Conservation (phyloP, 2,888 invertebrate genomes). For the Melanargia galathea region DNA sequence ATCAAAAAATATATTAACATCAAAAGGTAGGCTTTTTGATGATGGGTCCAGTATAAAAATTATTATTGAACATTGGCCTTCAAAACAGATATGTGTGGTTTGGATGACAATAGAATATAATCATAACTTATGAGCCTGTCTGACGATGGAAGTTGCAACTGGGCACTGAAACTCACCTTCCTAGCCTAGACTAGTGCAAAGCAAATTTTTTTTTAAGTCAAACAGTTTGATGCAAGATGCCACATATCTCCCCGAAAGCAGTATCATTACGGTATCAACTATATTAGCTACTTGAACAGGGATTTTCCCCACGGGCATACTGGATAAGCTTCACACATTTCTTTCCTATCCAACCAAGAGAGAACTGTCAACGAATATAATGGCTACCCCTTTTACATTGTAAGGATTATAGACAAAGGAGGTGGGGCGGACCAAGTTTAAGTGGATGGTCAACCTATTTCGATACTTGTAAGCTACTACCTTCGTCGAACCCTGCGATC, state of each 20-base stretch:
- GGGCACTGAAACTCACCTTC: too few relatives aligned
- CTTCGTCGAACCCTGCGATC: conserved; percentile 54
- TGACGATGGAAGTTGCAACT: too few relatives aligned
- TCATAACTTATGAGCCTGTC: too few relatives aligned
- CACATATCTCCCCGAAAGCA: conserved; percentile 5
- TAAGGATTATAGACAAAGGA: conserved; percentile 36
- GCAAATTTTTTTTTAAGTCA: too few relatives aligned
- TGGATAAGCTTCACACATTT: conserved; percentile 51
- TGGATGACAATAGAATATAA: too few relatives aligned
- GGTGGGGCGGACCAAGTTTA: conserved; percentile 44
- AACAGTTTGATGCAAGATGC: background rate
- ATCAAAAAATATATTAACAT: too few relatives aligned
- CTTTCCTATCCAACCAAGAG: conserved; percentile 48
- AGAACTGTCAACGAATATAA: conserved; percentile 44
- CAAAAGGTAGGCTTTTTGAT: too few relatives aligned
- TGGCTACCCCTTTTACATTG: conserved; percentile 39
- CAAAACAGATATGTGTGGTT: too few relatives aligned
- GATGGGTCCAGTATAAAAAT: too few relatives aligned
- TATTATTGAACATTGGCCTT: too few relatives aligned
- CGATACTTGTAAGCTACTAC: conserved; percentile 60
- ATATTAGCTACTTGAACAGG: conserved; percentile 49
- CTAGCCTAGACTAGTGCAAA: too few relatives aligned
- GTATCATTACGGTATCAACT: conserved; percentile 41
- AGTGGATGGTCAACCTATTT: conserved; percentile 47
- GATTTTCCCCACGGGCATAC: conserved; percentile 54